Base-by-base conservation (phyloP, 2,797 vertebrate genomes). In the Microhierax caerulescens region DNA sequence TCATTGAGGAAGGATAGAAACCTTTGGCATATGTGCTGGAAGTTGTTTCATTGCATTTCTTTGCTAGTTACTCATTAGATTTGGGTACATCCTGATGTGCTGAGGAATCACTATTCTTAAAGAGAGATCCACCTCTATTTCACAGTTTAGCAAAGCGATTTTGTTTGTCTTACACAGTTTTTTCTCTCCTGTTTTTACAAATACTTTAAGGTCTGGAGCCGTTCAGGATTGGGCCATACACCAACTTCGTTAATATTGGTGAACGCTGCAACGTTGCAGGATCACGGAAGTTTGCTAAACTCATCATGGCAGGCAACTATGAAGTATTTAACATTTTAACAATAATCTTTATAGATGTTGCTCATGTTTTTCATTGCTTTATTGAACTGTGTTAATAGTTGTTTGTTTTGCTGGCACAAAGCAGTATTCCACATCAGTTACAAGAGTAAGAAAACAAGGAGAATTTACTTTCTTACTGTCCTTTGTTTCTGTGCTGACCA, bases 191-290 rank as follows among this genome's bases (percentile, higher is more conserved):
- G 6, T 45, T 79, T 72, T 93, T 89, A 27, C 39, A 82, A 91
- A 13, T 85, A 28, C 43, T 21, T 53, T 93, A 91, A 99, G 99
- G 99, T 97, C 96, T 99, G 83, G 99, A 99, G 81, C 98, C 99
- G 0, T 99, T 99, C 98, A 98, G 98, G 90, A 98, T 99, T 8
- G 99, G 99, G 19, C 99, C 99, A 0, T 99, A 99, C 92, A 99
- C 99, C 78, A 99, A 99, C 98, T 99, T 99, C 8, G 99, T 99
- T 53, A 99, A 99, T 96, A 99, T 99, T 15, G 99, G 99, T 0
- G 99, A 99, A 78, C 99, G 99, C 68, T 99, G 99, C 96, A 99
- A 99, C 3, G 99, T 99, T 78, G 99, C 99, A 3, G 99, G 99
- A 73, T 99, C 99, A 75, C 98, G 98, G 94, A 99, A 97, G 95